Base-by-base conservation (phyloP, 2,113 vertebrate species). In the Hypanus sabinus region DNA sequence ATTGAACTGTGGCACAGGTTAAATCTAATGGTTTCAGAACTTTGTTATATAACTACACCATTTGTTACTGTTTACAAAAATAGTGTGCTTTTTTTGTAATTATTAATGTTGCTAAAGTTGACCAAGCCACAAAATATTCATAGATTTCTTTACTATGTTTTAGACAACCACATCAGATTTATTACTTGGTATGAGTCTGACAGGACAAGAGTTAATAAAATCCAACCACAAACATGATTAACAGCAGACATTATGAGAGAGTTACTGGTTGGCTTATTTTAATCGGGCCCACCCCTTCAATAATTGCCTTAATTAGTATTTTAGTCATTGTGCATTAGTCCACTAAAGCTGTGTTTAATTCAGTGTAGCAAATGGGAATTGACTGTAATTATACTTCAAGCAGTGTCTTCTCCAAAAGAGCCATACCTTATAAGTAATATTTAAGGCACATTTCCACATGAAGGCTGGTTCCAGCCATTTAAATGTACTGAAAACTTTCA, bases 311-410 rank as follows among this genome's bases (percentile, higher is more conserved):
- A 73, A 93, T 55, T 93, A 46, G 91, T 93, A 68, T 93, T 93
- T 93, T 93, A 93, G 91, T 93, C 70, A 75, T 55, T 73, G 38
- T 73, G 91, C 36, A 93, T 22, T 27, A 30, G 70, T 73, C 70
- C 70, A 73, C 36, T 73, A 75, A 71, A 73, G 70, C 70, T 33
- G 91, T 75, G 91, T 71, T 93, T 93, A 93, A 93, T 93, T 93
- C 68, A 93, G 68, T 93, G 68, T 93, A 36, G 70, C 68, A 93
- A 93, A 93, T 93, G 91, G 70, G 90, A 93, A 93, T 46, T 93
- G 90, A 93, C 90, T 93, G 16, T 90, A 75, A 93, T 93, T 71
- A 93, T 93, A 93, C 38, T 73, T 93, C 20, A 93, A 93, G 70
- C 68, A 46, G 22, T 73, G 70, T 36, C 91, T 27, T 73, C 68